phyloP scores from a whole-genome alignment of 2,888 invertebrate species.

The Aleiodes testaceus region DNA sequence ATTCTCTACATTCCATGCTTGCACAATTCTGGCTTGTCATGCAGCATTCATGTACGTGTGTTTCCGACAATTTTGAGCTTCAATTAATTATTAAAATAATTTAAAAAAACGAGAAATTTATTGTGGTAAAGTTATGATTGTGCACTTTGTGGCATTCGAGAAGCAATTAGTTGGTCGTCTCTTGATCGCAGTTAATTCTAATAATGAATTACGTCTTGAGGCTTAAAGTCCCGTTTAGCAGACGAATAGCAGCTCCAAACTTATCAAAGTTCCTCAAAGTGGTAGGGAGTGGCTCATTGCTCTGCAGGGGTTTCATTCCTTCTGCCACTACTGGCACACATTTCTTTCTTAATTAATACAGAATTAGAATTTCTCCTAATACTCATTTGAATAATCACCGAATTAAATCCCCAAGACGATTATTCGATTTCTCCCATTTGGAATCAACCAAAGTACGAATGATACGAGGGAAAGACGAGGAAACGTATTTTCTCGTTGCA shows the following conservation, averaged over 20 bases:
- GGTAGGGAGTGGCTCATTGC: conserved; percentile 21
- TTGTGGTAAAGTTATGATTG: not conserved
- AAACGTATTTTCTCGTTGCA: conserved; percentile 70
- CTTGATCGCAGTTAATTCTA: conserved; percentile 36
- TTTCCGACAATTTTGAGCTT: conserved; percentile 28
- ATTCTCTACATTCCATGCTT: conserved; percentile 28
- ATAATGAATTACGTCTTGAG: conserved; percentile 47
- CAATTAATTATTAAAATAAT: too few relatives aligned
- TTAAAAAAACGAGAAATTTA: too few relatives aligned
- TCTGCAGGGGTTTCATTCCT: conserved; percentile 20
- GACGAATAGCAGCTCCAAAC: conserved; percentile 30
- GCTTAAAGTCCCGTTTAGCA: conserved; percentile 48
- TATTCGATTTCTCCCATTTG: not conserved
- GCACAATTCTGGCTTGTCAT: conserved; percentile 40
- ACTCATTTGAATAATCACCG: too few relatives aligned
- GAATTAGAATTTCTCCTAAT: not conserved
- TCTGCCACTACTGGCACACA: conserved; percentile 16
- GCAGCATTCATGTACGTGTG: conserved; percentile 9
- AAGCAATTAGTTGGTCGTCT: conserved; percentile 14
- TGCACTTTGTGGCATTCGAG: conserved; percentile 17
- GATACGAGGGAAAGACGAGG: conserved; percentile 43
- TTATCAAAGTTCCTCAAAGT: conserved; percentile 16
- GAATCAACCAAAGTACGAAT: conserved; percentile 18
- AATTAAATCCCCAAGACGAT: too few relatives aligned
- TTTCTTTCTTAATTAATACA: conserved; percentile 16